Base-by-base conservation (phyloP, 92 coral and sea anemone species). In the Epizoanthus scotinus region DNA sequence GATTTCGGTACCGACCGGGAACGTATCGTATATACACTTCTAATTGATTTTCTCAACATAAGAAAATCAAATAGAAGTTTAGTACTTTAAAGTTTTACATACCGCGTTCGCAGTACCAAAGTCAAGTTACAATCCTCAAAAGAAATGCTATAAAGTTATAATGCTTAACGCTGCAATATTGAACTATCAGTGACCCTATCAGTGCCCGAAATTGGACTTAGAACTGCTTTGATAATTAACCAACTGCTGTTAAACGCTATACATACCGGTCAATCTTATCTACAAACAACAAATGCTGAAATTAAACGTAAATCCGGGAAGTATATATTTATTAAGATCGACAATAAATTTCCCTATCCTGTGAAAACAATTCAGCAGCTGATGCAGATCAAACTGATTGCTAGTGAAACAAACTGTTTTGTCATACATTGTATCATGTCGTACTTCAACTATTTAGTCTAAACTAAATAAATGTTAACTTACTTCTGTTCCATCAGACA, bases 1-100 rank as follows among this genome's bases (percentile, higher is more conserved):
- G 65, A 60, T 60, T 60, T 60, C 65, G 65, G 65, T 60, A 60
- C 65, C 65, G 65, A 26, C 65, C 65, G 19, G 65, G 65, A 60
- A 60, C 27, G 65, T 26, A 60, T 60, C 65, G 65, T 26, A n/a
- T n/a, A n/a, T n/a, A n/a, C n/a, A n/a, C n/a, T n/a, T n/a, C n/a
- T n/a, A n/a, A n/a, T n/a, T n/a, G n/a, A n/a, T n/a, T n/a, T n/a
- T n/a, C n/a, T n/a, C n/a, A n/a, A n/a, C n/a, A n/a, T n/a, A n/a
- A 9, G 7, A 53, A 53, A 53, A 9, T 9, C 2, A 53, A 53
- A 1, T 2, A 53, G 7, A 53, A 53, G 57, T 53, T 53, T 1
- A 53, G 7, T 9, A 9, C 57, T 53, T 53, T 2, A 53, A 1
- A 53, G 7, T 53, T 8, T 60, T 60, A 60, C 2, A 60, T 60